phyloP scores from a whole-genome alignment of 2,113 vertebrate genomes.

The Heloderma charlesbogerti region DNA sequence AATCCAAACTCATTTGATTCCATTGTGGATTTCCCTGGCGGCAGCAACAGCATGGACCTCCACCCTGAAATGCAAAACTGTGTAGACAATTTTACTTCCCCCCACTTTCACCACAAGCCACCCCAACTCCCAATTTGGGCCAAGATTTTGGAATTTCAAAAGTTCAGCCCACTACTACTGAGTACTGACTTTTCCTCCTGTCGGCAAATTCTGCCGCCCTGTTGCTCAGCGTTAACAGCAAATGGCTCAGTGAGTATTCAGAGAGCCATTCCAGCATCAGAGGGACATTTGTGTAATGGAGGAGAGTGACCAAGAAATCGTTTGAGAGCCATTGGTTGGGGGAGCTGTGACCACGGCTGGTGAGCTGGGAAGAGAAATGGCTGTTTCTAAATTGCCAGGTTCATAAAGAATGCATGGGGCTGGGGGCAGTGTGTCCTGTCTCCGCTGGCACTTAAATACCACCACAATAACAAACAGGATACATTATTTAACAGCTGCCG shows the following conservation, averaged over 20 bases:
- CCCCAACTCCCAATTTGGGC: too few relatives aligned
- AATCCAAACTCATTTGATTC: too few relatives aligned
- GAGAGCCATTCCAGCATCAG: not conserved
- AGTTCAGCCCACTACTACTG: too few relatives aligned
- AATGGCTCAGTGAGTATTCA: not conserved
- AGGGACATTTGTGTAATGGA: not conserved
- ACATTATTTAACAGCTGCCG: slow-evolving; percentile 55
- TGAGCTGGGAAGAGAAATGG: not conserved
- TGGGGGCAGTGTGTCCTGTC: slow-evolving; percentile 7
- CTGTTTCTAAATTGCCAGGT: not conserved
- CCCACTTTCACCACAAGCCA: too few relatives aligned
- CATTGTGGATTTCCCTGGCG: too few relatives aligned
- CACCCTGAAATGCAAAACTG: too few relatives aligned
- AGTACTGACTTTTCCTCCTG: too few relatives aligned
- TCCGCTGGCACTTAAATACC: slow-evolving; percentile 52
- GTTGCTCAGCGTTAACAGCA: too few relatives aligned
- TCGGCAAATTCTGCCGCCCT: too few relatives aligned
- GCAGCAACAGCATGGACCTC: too few relatives aligned
- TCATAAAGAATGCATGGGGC: not conserved
- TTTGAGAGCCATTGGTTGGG: not conserved
- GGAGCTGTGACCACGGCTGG: accelerated
- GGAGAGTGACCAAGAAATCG: not conserved
- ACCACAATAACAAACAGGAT: slow-evolving; percentile 31
- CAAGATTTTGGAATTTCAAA: too few relatives aligned
- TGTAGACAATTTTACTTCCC: too few relatives aligned